Conservation (phyloP, 2,113 vertebrate genomes). For the Reinhardtius hippoglossoides region DNA sequence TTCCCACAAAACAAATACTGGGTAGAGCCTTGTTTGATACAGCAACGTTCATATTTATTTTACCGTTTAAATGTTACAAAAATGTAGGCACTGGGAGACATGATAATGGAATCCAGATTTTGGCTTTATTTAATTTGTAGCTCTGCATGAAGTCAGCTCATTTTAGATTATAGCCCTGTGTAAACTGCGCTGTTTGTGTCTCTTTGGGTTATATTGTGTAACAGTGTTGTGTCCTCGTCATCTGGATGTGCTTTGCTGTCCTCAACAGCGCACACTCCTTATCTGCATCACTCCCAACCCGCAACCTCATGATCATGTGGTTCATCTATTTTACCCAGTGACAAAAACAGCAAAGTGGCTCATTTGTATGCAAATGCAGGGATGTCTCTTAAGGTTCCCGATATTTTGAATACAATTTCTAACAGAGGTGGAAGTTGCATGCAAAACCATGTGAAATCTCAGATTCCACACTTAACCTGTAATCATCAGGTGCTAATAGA, state of each 20-base stretch:
- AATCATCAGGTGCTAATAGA: background rate
- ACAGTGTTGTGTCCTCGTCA: constrained; percentile 69
- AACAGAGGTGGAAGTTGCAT: constrained; percentile 34
- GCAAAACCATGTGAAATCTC: constrained; percentile 26
- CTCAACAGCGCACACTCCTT: constrained; percentile 68
- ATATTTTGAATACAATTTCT: constrained; percentile 50
- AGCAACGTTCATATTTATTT: constrained; percentile 80
- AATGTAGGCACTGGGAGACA: constrained; percentile 80
- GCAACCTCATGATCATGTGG: constrained; percentile 68
- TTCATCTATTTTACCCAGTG: constrained; percentile 58
- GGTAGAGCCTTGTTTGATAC: constrained; percentile 78
- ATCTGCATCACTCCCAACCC: constrained; percentile 67
- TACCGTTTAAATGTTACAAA: constrained; percentile 80
- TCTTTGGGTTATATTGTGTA: constrained; percentile 65
- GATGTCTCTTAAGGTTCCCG: constrained; percentile 41
- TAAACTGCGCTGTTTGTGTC: constrained; percentile 74
- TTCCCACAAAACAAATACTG: constrained; percentile 83
- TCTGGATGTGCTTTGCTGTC: constrained; percentile 82
- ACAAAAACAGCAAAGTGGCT: constrained; percentile 57
- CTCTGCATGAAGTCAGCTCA: constrained; percentile 78
- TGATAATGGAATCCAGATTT: constrained; percentile 82
- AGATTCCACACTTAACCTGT: constrained; percentile 20
- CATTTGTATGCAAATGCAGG: constrained; percentile 68
- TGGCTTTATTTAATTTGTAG: constrained; percentile 85
- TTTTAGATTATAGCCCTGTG: constrained; percentile 79